Percentiles rank a stretch among this genome's conserved stretches.
Evolutionary conservation across 2,888 invertebrate species (phyloP).

Genomic region (Clusia tigrina): DNA sequence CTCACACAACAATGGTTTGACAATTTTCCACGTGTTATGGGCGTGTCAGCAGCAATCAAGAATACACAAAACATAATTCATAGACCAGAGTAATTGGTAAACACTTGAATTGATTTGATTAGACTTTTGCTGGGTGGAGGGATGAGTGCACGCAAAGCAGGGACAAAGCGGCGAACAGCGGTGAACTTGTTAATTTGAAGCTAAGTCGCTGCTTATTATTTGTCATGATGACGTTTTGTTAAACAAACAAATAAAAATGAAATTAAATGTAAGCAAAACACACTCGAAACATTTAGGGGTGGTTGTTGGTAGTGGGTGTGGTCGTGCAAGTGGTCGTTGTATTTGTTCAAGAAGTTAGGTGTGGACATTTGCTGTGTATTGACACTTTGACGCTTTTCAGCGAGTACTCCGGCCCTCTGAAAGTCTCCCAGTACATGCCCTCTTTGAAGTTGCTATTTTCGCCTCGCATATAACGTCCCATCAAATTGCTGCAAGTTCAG

Average conservation of each 20-base stretch:
- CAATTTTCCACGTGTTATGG: background rate
- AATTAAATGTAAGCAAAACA: background rate
- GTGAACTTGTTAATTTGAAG: background rate
- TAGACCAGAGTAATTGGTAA: constrained; percentile 49
- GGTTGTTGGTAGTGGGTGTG: background rate
- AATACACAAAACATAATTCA: background rate
- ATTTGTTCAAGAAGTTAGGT: too few species aligned
- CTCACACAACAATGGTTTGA: background rate
- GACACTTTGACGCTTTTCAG: constrained; percentile 22
- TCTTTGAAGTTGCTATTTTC: constrained; percentile 20
- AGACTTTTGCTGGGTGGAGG: constrained; percentile 27
- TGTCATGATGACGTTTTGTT: constrained; percentile 41
- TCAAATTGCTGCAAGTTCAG: constrained; percentile 20
- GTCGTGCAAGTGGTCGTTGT: background rate
- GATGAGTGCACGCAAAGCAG: background rate
- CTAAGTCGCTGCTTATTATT: too few species aligned
- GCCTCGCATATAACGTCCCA: constrained; percentile 21
- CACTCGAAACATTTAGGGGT: background rate
- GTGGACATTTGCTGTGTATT: constrained; percentile 20
- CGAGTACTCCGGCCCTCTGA: constrained; percentile 23
- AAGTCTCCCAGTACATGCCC: constrained; percentile 28
- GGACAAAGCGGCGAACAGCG: background rate
- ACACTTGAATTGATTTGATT: constrained; percentile 50
- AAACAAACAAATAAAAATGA: constrained; percentile 36
- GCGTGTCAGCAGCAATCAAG: background rate